Base-by-base conservation (phyloP, 2,113 vertebrate genomes). In the Rhegmatorhina hoffmannsi region DNA sequence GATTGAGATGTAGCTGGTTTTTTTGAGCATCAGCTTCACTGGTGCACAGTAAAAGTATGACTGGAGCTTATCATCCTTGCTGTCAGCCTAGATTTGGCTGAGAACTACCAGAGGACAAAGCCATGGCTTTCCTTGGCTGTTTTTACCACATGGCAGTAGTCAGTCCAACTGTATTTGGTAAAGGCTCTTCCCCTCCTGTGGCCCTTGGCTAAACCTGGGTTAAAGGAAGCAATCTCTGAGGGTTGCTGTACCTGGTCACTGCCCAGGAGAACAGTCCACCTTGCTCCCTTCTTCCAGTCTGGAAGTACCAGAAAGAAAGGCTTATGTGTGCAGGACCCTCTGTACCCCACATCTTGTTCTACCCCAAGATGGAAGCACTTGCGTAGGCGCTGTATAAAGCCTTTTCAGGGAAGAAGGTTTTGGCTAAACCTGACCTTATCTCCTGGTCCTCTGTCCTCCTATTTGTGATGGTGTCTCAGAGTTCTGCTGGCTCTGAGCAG, bases 391-490 rank as follows among this genome's bases (percentile, higher is more conserved):
- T 74, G 0, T 52, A 17, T 52, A 53, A 76, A 88, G 33, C 12
- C 18, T 79, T 69, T 19, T 34, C 15, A 47, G n/a, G 29, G 36
- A 52, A 74, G 53, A 64, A 59, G 11, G 18, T n/a, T 80, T 67
- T 74, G 47, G 19, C 31, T 87, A 70, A 84, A 56, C 26, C 17
- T 90, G 47, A 60, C 3, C 7, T 8, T 50, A 5, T 83, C 2
- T 83, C 16, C 34, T 75, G 7, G 23, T 75, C 40, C 23, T 58
- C 58, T 8, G 2, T 69, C 26, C 17, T 59, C 11, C 13, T 25
- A 0, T 77, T 84, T 94, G 34, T 87, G 47, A 33, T 1, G 0
- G 2, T 29, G 1, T 59, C 31, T 64, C 1, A 2, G 31, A 43
- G 19, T 76, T 90, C n/a, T 85, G 16, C 33, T 74, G 29, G 7